Evolutionary conservation across 2,888 invertebrate species (phyloP).

Genomic region (Dorcus parallelipipedus): DNA sequence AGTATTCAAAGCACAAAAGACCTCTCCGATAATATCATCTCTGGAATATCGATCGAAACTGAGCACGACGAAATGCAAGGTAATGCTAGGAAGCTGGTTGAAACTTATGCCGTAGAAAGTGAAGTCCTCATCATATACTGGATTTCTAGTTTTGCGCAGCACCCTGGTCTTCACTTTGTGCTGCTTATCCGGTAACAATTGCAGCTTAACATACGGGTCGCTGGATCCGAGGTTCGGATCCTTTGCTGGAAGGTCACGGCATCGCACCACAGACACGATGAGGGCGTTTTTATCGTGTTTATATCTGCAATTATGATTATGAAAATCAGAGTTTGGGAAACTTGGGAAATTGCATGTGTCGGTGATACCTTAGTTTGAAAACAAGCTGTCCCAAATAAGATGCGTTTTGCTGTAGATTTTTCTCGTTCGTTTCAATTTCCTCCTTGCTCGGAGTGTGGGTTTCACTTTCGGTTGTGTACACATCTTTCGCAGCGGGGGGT

Average conservation of each 20-base stretch:
- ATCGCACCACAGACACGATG: constrained; percentile 88
- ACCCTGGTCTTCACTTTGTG: constrained; percentile 97
- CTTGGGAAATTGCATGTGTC: not conserved
- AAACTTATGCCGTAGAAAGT: constrained; percentile 94
- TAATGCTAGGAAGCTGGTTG: constrained; percentile 83
- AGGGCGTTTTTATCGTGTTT: constrained; percentile 86
- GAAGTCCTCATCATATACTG: constrained; percentile 98
- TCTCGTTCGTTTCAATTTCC: constrained; percentile 58
- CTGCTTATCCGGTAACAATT: constrained; percentile 94
- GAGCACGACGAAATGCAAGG: constrained; percentile 88
- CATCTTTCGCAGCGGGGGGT: constrained; percentile 46
- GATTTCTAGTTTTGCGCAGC: constrained; percentile 91
- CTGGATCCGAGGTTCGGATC: constrained; percentile 77
- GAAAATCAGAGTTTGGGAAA: not conserved
- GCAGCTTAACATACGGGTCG: constrained; percentile 98
- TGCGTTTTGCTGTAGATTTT: constrained; percentile 56
- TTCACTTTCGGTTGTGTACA: constrained; percentile 51
- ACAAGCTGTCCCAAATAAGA: constrained; percentile 82
- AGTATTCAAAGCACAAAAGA: constrained; percentile 76
- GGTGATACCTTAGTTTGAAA: constrained; percentile 73
- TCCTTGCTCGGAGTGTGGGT: constrained; percentile 52
- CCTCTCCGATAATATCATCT: constrained; percentile 97
- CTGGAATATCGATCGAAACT: constrained; percentile 94
- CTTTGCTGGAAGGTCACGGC: constrained; percentile 82
- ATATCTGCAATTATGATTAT: constrained; percentile 58